phyloP scores from a whole-genome alignment of 2,888 invertebrate species.

The Saturnia japonica region DNA sequence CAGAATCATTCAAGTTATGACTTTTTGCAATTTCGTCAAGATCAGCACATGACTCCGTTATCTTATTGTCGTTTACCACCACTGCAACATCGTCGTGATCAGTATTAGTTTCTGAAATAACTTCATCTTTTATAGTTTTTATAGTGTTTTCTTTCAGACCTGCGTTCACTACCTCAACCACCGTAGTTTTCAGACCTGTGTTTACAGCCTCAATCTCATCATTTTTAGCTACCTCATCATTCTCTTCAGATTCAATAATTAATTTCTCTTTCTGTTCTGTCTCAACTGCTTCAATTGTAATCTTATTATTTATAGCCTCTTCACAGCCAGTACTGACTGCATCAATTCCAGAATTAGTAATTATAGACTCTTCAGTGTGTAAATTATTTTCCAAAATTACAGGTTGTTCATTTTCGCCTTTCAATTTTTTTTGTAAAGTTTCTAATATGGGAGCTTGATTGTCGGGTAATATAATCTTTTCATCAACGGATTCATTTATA shows the following conservation, averaged over 20 bases:
- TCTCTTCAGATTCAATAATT: not conserved
- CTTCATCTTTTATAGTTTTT: not conserved
- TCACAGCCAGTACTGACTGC: not conserved
- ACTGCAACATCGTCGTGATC: not conserved
- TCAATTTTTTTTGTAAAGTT: not conserved
- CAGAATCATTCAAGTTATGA: not conserved
- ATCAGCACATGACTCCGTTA: not conserved
- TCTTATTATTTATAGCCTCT: constrained; percentile 8
- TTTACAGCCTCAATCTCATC: not conserved
- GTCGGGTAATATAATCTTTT: constrained; percentile 6
- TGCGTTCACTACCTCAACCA: not conserved
- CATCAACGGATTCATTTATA: constrained; percentile 12
- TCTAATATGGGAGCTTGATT: constrained; percentile 12
- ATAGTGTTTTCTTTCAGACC: not conserved
- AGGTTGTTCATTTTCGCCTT: not conserved
- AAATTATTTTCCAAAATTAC: not conserved
- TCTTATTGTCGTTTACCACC: not conserved
- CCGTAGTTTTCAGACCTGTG: not conserved
- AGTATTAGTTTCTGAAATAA: not conserved
- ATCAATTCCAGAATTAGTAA: not conserved
- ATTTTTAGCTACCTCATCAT: not conserved
- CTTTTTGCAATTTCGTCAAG: not conserved
- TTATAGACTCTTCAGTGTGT: not conserved
- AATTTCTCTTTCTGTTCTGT: not conserved
- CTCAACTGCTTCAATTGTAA: not conserved